Evolutionary conservation across 2,888 invertebrate species (phyloP), one percentile per base, ranked within the genome.

Genomic region (Cybosia mesomella): DNA sequence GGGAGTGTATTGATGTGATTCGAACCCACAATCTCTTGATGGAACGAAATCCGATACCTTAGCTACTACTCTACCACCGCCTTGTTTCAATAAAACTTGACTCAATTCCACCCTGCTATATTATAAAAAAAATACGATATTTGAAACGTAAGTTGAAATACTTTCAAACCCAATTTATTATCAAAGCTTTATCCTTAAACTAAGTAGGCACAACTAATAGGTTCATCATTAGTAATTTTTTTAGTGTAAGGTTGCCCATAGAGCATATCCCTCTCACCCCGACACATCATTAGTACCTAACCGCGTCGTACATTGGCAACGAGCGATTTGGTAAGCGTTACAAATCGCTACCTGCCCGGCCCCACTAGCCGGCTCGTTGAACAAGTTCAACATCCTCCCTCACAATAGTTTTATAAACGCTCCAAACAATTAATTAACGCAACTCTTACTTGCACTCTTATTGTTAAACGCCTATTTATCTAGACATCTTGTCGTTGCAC

Each of bases 401-500:
- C 53, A 58, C 68, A 69, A 69, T 69, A 24, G 58, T 66, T 68
- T 63, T 57, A 68, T 63, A 58, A 62, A 63, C 58, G 58, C 24
- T 22, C n/a, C 24, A 54, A 63, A 28, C 54, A 63, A 53, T 63
- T 67, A 58, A 67, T 67, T 67, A 67, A n/a, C 53, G 67, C 11
- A 63, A 67, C 62, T 67, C n/a, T 66, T 58, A 64, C 21, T 24
- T 7, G n/a, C 32, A 32, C 13, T 32, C 54, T 36, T 67, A 62
- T 58, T 67, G 62, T 67, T 49, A 36, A 62, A 32, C 61, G 21
- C 2, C 11, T 15, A 60, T 34, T 39, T 58, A 67, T 67, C 67
- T 57, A 57, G 57, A 32, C 61, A 66, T 66, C 66, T 32, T 13
- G n/a, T 15, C 39, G 55, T 66, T 61, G 60, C 61, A 61, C 55